phyloP scores from a whole-genome alignment of 2,797 vertebrate species.

The Pteropus rufus region DNA sequence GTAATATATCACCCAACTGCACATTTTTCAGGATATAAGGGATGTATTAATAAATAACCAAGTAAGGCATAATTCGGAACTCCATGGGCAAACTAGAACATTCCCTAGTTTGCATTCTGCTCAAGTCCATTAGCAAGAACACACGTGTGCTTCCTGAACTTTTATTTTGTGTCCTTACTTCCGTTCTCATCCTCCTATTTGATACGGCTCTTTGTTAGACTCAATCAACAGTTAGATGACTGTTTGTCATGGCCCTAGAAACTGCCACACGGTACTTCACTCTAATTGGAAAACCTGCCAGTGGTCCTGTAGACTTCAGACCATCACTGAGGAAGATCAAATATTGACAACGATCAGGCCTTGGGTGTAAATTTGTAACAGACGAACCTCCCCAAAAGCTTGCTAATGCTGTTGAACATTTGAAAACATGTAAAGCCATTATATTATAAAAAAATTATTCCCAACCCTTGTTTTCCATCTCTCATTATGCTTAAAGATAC shows the following conservation, averaged over 20 bases:
- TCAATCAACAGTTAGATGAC: not conserved
- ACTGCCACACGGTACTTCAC: not conserved
- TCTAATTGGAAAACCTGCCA: not conserved
- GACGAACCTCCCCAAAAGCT: not conserved
- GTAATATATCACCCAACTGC: not conserved
- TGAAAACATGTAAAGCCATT: not conserved
- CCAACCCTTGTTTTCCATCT: not conserved
- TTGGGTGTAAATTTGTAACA: not conserved
- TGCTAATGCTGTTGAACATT: not conserved
- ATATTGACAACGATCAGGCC: not conserved
- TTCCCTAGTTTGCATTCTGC: not conserved
- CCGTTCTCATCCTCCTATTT: not conserved
- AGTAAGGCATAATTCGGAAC: not conserved
- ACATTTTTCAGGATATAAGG: not conserved
- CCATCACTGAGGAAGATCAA: not conserved
- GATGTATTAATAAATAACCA: not conserved
- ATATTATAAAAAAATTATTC: conserved; percentile 22
- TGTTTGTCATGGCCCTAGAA: not conserved
- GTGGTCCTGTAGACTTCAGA: not conserved
- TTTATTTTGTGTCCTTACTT: not conserved
- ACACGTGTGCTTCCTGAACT: not conserved
- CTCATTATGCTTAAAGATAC: conserved; percentile 34
- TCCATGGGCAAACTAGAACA: not conserved
- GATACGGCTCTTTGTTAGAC: not conserved
- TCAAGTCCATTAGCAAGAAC: not conserved